Conservation (phyloP, 2,888 invertebrate species). For the Steinernema hermaphroditum region DNA sequence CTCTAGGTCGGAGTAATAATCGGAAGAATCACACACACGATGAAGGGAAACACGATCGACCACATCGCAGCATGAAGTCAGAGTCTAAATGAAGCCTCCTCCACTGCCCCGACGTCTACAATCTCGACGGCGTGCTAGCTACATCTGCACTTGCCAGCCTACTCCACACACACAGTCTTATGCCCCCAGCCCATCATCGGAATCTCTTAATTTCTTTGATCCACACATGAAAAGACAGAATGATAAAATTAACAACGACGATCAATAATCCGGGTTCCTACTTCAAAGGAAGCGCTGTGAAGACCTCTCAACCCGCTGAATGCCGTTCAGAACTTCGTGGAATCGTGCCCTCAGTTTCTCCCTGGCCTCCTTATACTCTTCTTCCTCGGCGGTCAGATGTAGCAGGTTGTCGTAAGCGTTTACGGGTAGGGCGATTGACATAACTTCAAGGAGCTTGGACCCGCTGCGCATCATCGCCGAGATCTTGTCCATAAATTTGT, state of each 20-base stretch:
- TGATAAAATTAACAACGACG: conserved; percentile 6
- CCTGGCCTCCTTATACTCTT: not conserved
- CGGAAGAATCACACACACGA: too few species aligned
- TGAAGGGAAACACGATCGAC: too few species aligned
- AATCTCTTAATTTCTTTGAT: too few species aligned
- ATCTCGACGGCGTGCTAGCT: too few species aligned
- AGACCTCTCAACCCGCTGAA: not conserved
- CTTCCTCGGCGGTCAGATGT: not conserved
- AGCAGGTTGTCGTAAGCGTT: not conserved
- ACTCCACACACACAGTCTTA: too few species aligned
- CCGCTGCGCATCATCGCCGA: not conserved
- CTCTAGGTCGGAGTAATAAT: too few species aligned
- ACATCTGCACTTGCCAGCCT: too few species aligned
- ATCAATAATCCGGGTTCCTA: not conserved
- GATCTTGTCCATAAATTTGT: not conserved
- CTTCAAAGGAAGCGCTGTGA: not conserved
- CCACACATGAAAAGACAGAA: not conserved
- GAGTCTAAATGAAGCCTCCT: too few species aligned
- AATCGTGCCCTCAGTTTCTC: not conserved
- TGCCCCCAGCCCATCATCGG: too few species aligned
- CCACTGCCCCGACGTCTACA: too few species aligned
- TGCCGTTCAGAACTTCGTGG: not conserved
- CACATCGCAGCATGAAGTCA: too few species aligned
- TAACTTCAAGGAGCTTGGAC: not conserved
- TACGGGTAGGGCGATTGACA: not conserved